These are phyloP conservation scores for Dione vanillae DNA, from an alignment of 2,888 invertebrate species.

Conservation along the genomic window DNA sequence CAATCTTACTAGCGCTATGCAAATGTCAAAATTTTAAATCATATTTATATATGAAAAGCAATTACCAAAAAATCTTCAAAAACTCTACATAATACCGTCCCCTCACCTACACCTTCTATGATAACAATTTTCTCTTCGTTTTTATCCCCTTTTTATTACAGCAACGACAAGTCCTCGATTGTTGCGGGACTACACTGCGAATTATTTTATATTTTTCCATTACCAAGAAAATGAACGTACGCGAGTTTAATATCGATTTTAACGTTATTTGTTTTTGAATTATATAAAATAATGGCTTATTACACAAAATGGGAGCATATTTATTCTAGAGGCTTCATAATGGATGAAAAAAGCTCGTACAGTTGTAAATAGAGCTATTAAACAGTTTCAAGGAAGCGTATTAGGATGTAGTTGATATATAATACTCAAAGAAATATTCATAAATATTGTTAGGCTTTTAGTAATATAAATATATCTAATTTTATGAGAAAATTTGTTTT, in stretches of 20 bases:
- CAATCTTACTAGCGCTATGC: too few species aligned
- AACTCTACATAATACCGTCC: constrained; percentile 49
- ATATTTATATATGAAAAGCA: too few species aligned
- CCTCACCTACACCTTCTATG: constrained; percentile 65
- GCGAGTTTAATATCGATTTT: constrained; percentile 20
- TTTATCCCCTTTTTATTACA: constrained; percentile 70
- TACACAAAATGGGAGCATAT: background rate
- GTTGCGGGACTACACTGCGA: constrained; percentile 50
- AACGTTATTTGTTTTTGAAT: constrained; percentile 1
- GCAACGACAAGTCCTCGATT: constrained; percentile 69
- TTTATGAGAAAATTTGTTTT: too few species aligned
- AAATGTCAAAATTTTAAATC: too few species aligned
- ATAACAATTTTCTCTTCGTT: constrained; percentile 77
- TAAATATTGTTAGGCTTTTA: too few species aligned
- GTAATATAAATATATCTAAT: too few species aligned
- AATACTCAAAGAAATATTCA: too few species aligned
- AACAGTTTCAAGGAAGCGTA: too few species aligned
- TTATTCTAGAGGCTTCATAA: too few species aligned
- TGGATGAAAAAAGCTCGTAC: too few species aligned
- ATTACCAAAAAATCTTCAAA: background rate
- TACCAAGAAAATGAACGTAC: constrained; percentile 53
- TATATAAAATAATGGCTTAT: constrained; percentile 3
- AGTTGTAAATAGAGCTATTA: too few species aligned
- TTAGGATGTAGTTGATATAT: too few species aligned
- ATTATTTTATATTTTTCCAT: constrained; percentile 57